Base-by-base conservation (phyloP, 2,113 vertebrate genomes). In the Gavia stellata region DNA sequence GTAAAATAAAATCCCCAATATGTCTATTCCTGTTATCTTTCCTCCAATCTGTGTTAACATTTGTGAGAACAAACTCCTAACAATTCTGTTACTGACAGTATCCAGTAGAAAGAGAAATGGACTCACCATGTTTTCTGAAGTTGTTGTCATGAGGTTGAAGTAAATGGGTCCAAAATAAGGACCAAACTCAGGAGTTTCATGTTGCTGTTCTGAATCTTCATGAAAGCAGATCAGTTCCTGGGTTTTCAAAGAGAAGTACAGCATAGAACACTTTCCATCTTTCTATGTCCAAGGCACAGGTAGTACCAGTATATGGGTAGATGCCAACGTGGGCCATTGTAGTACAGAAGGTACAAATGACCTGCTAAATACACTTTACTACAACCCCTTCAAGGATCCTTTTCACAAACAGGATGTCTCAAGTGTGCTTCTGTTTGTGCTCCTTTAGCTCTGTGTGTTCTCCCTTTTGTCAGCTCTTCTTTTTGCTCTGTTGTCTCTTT, bases 271-370 rank as follows among this genome's bases (percentile, higher is more conserved):
- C 3, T 42, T 75, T 17, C 21, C 16, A 44, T 44, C 25, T 75
- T 74, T 36, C 4, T 18, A 12, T 3, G 17, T 49, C 34, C 55
- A 82, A 53, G 38, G 49, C 42, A 63, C 23, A 61, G 44, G 34
- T 12, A 44, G 55, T 31, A 55, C 14, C 24, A 55, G 11, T 38
- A 34, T 23, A 59, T 26, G 26, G 7, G 16, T 12, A 86, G 36
- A 47, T 47, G 11, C 6, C 20, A 71, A 2, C 1, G 1, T 42
- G 31, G 40, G 33, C 21, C 9, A 7, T 25, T 58, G 44, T 1
- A 53, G 29, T 4, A 36, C 17, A 72, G 34, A 52, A 84, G 21
- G 14, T 53, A 79, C 19, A 80, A 89, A 81, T 29, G 28, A 65
- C 8, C 38, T 36, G 10, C 62, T 79, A 79, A 81, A 74, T 14